phyloP scores from a whole-genome alignment of 2,113 vertebrate genomes.

The Bucco capensis region DNA sequence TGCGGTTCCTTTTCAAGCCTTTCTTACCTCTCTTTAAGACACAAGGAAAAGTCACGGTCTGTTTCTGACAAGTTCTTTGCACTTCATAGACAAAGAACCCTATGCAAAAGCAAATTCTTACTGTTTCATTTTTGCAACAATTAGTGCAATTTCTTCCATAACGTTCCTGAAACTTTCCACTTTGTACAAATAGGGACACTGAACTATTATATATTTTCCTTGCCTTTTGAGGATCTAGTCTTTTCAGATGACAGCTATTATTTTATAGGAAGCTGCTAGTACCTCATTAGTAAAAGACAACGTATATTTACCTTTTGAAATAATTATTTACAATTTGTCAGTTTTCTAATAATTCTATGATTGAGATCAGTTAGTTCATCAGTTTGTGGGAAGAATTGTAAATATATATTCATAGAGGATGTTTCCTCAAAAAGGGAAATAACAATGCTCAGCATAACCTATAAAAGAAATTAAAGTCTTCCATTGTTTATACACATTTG shows the following conservation, averaged over 20 bases:
- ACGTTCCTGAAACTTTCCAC: not conserved
- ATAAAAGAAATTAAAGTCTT: not conserved
- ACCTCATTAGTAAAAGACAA: not conserved
- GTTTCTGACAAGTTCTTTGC: not conserved
- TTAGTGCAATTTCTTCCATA: not conserved
- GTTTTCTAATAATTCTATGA: not conserved
- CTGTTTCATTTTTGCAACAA: not conserved
- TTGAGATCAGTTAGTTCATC: not conserved
- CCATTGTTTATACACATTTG: slow-evolving; percentile 8
- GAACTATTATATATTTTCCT: not conserved
- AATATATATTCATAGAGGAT: not conserved
- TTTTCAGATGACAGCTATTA: not conserved
- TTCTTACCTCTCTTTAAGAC: not conserved
- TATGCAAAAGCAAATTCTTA: not conserved
- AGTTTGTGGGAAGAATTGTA: not conserved
- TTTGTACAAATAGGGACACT: not conserved
- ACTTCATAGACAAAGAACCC: not conserved
- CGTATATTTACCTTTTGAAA: not conserved
- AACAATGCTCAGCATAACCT: not conserved
- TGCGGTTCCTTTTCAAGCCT: not conserved
- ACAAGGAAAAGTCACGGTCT: not conserved
- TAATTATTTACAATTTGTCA: not conserved
- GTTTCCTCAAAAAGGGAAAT: not conserved
- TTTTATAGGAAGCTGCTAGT: not conserved
- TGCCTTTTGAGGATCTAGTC: not conserved